Evolutionary conservation across 2,113 vertebrate species (phyloP).

Genomic region (Microtus ochrogaster): DNA sequence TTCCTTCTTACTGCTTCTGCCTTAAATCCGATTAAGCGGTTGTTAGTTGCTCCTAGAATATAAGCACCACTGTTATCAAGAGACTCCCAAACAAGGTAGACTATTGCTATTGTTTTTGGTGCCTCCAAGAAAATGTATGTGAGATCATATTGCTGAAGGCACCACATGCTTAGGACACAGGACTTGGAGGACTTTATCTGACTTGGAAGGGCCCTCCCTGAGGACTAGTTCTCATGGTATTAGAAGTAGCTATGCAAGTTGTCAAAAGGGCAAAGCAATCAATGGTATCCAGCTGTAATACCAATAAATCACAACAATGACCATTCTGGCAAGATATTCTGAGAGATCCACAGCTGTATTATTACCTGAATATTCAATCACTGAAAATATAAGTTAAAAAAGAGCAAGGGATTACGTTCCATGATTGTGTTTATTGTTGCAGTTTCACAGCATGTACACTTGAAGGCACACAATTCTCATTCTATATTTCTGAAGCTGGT

Average conservation of each 20-base stretch:
- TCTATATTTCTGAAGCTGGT: constrained; percentile 58
- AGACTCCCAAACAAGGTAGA: background rate
- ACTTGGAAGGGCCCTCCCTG: background rate
- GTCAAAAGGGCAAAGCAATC: background rate
- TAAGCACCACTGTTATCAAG: background rate
- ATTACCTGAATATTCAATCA: constrained; percentile 9
- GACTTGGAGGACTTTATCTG: background rate
- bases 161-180: background rate
- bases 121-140: background rate
- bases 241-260: background rate
- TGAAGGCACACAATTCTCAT: constrained; percentile 36
- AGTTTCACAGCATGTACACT: constrained; percentile 32
- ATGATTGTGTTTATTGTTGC: constrained; percentile 55
- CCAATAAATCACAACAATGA: background rate
- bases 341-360: background rate
- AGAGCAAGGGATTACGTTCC: constrained; percentile 9
- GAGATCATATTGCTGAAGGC: background rate
- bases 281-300: background rate
- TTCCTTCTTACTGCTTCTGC: background rate
- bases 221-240: background rate
- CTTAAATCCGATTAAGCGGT: background rate
- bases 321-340: no score
- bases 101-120: background rate
- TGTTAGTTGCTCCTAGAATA: background rate
- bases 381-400: background rate